Percentiles rank a stretch among this genome's conserved stretches.
Conservation (phyloP, 2,113 vertebrate species). For the Syrrhaptes paradoxus region DNA sequence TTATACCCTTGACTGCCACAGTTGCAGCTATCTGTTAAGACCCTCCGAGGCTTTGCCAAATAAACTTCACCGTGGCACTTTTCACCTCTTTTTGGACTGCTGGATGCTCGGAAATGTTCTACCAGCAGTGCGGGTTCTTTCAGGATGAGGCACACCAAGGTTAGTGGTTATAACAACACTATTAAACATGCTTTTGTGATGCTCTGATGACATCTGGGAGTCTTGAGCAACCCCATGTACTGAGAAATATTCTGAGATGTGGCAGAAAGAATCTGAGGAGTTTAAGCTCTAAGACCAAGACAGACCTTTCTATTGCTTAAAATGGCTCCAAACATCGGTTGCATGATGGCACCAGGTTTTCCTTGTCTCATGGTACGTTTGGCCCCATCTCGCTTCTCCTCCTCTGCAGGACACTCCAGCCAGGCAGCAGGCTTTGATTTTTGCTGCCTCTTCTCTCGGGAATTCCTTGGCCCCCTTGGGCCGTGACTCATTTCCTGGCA, state of each 20-base stretch:
- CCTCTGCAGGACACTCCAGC: not conserved
- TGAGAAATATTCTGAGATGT: not conserved
- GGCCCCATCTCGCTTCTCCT: not conserved
- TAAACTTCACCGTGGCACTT: not conserved
- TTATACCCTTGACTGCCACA: not conserved
- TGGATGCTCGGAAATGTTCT: not conserved
- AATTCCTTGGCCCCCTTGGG: not conserved
- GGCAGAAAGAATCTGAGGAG: not conserved
- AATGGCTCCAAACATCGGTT: accelerated
- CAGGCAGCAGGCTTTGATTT: not conserved
- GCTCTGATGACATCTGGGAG: not conserved
- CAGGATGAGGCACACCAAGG: not conserved
- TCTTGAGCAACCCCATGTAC: not conserved
- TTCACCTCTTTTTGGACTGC: not conserved
- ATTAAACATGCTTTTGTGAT: accelerated
- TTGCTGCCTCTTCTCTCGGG: not conserved
- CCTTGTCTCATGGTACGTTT: accelerated
- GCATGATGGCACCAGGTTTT: not conserved
- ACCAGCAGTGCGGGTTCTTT: not conserved
- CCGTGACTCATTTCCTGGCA: conserved; percentile 59
- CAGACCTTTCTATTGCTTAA: not conserved
- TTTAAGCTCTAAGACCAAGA: not conserved
- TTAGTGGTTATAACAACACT: not conserved
- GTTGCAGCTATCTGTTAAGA: not conserved
- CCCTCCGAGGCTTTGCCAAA: not conserved